Evolutionary conservation across 1,140 invertebrate species (phyloP), one percentile per base, ranked within the genome.

Genomic region (Aphelenchoides avenae): DNA sequence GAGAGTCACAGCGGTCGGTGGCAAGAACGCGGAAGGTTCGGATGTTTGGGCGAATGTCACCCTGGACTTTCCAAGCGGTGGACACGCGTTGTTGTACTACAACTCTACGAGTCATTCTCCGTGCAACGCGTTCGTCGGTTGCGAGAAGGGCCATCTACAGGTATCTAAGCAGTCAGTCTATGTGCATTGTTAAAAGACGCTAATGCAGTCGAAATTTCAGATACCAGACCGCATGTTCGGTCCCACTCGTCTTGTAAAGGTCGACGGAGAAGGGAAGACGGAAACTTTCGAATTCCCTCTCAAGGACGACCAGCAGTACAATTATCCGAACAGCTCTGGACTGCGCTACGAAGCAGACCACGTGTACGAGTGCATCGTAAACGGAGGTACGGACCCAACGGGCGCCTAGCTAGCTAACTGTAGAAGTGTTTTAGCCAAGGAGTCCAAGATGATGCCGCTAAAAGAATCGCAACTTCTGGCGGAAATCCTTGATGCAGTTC

Each of bases 291-390:
- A 61, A 43, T 66, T 46, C 36, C 64, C 44, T 27, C 44, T 57
- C 26, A 53, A 49, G 30, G 64, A 66, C 47, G 20, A 54, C 33
- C n/a, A 41, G 7, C n/a, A 36, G 13, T 18, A 29, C 48, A 84
- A 84, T 77, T 87, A 84, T 64, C 64, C 55, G 11, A 87, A 88
- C 69, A 86, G 85, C 33, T 81, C 81, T 40, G 87, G 86, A 18
- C 77, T 89, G 11, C 78, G 82, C 29, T 89, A 85, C 67, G 84
- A 89, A 79, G 86, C 86, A 6, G 78, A 83, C 41, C 86, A 87
- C 80, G 85, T 84, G 18, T 80, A 84, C 24, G 78, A 80, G 61
- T 87, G 86, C n/a, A 22, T 55, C 4, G 71, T 81, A 5, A 82
- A 84, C 46, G 78, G 81, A 83, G n/a, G 5, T 3, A 5, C 34